These are phyloP conservation scores for Lichenostomus cassidix DNA, from an alignment of 2,113 vertebrate species.

Conservation along the genomic window DNA sequence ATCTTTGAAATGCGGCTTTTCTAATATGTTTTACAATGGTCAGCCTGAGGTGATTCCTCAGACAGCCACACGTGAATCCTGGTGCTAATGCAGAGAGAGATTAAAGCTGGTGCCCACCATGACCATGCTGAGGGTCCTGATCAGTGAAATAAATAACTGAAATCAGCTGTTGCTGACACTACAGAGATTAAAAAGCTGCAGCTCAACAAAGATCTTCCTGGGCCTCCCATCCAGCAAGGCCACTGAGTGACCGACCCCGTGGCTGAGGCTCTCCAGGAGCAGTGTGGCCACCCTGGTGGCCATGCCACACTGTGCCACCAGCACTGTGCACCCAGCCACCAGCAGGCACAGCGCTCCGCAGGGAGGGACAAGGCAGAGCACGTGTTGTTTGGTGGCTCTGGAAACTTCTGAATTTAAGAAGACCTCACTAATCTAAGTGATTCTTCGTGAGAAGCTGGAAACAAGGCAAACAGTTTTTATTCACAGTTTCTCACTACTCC, in stretches of 20 bases:
- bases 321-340: accelerated
- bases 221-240: neutral
- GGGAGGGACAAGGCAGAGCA: neutral
- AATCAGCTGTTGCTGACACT: neutral
- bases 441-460: neutral
- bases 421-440: neutral
- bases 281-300: neutral
- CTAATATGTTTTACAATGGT: neutral
- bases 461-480: neutral
- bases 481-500: neutral
- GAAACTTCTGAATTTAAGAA: neutral
- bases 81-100: neutral
- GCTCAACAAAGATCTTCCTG: neutral
- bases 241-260: neutral
- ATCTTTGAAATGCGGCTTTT: neutral
- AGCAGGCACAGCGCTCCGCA: accelerated
- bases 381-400: accelerated
- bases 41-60: neutral
- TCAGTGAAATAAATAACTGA: neutral
- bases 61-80: neutral
- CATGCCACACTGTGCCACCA: accelerated
- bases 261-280: neutral
- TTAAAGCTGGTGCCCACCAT: neutral
- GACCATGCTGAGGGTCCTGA: neutral
- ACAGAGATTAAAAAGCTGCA: neutral